Evolutionary conservation across 2,888 invertebrate species (phyloP), one percentile per base, ranked within the genome.

Genomic region (Ellobium chinense): DNA sequence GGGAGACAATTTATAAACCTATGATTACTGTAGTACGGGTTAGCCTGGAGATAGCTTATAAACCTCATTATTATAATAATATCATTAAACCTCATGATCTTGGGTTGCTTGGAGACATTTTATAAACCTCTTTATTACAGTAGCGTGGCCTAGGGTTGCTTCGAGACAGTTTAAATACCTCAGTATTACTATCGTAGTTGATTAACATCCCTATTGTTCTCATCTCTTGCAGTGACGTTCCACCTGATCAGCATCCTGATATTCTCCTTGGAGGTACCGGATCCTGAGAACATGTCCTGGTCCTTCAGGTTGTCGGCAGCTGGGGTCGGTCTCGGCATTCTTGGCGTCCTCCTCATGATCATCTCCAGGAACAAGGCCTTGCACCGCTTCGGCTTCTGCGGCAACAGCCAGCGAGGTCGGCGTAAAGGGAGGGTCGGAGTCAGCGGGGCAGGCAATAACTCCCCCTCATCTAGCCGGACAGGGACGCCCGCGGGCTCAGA

Each of bases 281-380:
- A 14, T 12, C 69, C 77, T 1, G 56, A 65, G 14, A 24, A 9
- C 31, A 29, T 79, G 9, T 73, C 79, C 24, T 79, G 79, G 79
- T 79, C 79, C 1, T 79, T 46, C 66, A 58, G 58, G 31, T 62
- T 79, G 79, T 73, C 79, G 12, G 65, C 31, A 14, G 73, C 79
- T 0, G 58, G 36, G 24, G 29, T 39, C 4, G 65, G 54, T 12
- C 39, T 79, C 9, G 65, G 27, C 1, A 36, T 37, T 21, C n/a
- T 66, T 12, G 79, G 79, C 14, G 65, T 73, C 39, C 21, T 73
- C 36, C 54, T 79, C 2, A 29, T 63, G 58, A 73, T 58, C 66
- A 29, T 79, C 73, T 79, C 79, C 34, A 73, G 79, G 24, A 58
- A 58, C 12, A 74, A 24, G 29, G 79, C 79, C 21, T n/a, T 74